Conservation (phyloP, 92 coral and sea anemone genomes). For the Galaxea fascicularis region DNA sequence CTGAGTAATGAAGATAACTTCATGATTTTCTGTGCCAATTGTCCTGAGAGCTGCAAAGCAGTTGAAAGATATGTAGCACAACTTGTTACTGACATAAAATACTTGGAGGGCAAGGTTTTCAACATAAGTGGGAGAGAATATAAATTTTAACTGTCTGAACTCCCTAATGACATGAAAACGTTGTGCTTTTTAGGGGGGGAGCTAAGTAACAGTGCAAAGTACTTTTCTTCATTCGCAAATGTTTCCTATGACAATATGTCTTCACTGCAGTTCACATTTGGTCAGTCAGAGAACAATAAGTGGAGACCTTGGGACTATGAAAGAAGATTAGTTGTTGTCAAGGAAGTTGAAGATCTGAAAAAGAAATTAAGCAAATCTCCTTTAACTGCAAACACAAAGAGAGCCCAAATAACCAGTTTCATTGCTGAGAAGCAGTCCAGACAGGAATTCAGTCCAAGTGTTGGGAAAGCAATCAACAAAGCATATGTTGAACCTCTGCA, state of each 20-base stretch:
- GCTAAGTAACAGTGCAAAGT: conserved; percentile 48
- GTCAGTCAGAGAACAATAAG: conserved; percentile 19
- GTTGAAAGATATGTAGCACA: conserved; percentile 8
- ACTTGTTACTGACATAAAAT: conserved; percentile 53
- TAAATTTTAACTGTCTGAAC: conserved; percentile 49
- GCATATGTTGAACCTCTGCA: conserved; percentile 77
- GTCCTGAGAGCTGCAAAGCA: conserved; percentile 32
- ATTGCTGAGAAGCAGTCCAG: conserved; percentile 61
- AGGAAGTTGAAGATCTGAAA: conserved; percentile 35
- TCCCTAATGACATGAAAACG: conserved; percentile 73
- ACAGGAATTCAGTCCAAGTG: conserved; percentile 60
- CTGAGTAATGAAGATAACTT: conserved; percentile 55
- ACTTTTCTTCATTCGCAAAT: conserved; percentile 40
- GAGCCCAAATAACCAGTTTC: conserved; percentile 50
- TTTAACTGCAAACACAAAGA: conserved; percentile 29
- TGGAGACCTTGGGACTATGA: conserved; percentile 73
- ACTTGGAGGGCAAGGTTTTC: conserved; percentile 35
- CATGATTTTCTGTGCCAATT: conserved; percentile 43
- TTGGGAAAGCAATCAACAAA: conserved; percentile 57
- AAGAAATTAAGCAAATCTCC: conserved; percentile 23
- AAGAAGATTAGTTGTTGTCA: conserved; percentile 43
- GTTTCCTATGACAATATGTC: conserved; percentile 19
- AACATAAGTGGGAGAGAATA: conserved; percentile 6
- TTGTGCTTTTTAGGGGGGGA: conserved; percentile 60
- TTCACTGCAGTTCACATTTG: conserved; percentile 57